Conservation (phyloP, 2,888 invertebrate genomes). For the Leucozona laternaria region DNA sequence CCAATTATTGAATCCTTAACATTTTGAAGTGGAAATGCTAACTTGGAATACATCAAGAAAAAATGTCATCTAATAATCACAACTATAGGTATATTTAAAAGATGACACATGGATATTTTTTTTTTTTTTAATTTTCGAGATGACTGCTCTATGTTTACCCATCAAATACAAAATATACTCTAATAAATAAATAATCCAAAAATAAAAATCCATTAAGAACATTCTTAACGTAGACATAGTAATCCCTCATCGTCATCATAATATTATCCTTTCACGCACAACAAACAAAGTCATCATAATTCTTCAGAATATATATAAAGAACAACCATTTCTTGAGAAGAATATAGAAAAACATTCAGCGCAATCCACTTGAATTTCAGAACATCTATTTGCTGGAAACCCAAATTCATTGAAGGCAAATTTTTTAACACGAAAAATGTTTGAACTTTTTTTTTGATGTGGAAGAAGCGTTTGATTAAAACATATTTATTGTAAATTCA, state of each 20-base stretch:
- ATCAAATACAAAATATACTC: too few relatives aligned
- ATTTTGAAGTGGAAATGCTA: too few relatives aligned
- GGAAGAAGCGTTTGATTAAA: not conserved
- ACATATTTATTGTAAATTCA: not conserved
- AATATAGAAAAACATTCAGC: slow-evolving; percentile 48
- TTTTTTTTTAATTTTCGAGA: too few relatives aligned
- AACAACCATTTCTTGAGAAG: slow-evolving; percentile 2
- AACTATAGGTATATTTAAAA: too few relatives aligned
- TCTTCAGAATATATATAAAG: slow-evolving; percentile 19
- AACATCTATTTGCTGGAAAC: slow-evolving; percentile 36
- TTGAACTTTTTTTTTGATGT: not conserved
- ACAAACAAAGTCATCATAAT: slow-evolving; percentile 2
- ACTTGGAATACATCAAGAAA: too few relatives aligned
- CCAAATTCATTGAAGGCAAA: slow-evolving; percentile 33
- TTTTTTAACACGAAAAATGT: not conserved
- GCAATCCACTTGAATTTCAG: slow-evolving; percentile 63
- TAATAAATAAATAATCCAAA: too few relatives aligned
- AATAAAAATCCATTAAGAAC: too few relatives aligned
- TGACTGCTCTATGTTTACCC: too few relatives aligned
- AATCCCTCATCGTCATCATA: not conserved
- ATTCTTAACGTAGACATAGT: too few relatives aligned
- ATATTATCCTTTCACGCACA: not conserved
- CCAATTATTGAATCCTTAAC: too few relatives aligned
- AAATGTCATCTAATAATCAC: too few relatives aligned
- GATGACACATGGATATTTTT: too few relatives aligned